Base-by-base conservation (phyloP, 2,113 vertebrate species). In the Hemicordylus capensis region DNA sequence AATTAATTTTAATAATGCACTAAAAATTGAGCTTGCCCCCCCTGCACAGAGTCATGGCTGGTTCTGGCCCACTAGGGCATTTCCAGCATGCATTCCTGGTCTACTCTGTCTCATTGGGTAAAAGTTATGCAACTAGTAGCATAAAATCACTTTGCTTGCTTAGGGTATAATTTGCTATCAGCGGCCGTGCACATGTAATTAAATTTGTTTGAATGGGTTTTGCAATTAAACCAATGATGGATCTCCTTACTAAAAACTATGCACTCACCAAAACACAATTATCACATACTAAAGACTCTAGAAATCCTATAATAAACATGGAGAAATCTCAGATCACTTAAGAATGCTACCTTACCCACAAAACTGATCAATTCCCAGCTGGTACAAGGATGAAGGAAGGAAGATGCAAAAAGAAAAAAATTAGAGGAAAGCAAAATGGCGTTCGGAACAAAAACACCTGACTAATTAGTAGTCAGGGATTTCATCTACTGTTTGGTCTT, bases 341-440 rank as follows among this genome's bases (percentile, higher is more conserved):
- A 63, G 84, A 74, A 82, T 84, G 89, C 63, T 7, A 51, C 82
- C 48, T 83, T 84, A 12, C 6, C 80, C 82, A 44, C 44, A 76
- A 91, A 81, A 84, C 2, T 1, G 31, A 69, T 46, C 31, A 5
- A 63, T 83, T 72, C 80, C 66, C 85, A 83, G 81, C 66, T 83
- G 81, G 81, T 72, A 85, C 54, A 85, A 85, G 84, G 84, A 73
- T 59, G 77, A 73, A 85, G 67, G 44, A 73, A 76, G 31, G 77
- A 86, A 86, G 64, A 86, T 86, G 73, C 73, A 86, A 86, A 84
- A 26, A 79, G 67, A 85, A 85, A 85, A n/a, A n/a, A n/a, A n/a
- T n/a, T n/a, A n/a, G n/a, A n/a, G n/a, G n/a, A n/a, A n/a, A n/a
- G n/a, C n/a, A n/a, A n/a, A n/a, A n/a, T n/a, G n/a, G n/a, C n/a